Conservation (phyloP, 2,113 vertebrate genomes). For the Orientallactaga bullata region DNA sequence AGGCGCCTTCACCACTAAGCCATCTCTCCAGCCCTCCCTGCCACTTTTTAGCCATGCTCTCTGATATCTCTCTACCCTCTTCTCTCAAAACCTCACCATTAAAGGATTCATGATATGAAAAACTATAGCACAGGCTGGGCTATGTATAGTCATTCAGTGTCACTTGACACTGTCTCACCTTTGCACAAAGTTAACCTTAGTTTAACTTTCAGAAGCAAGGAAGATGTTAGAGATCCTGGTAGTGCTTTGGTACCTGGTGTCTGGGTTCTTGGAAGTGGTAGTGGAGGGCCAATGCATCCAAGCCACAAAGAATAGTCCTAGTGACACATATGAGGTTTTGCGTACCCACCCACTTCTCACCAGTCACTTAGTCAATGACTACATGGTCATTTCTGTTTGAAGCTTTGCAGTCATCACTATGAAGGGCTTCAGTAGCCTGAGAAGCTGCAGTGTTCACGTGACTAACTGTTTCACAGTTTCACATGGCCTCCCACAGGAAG, state of each 20-base stretch:
- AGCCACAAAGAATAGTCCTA: conserved; percentile 50
- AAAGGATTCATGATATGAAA: conserved; percentile 9
- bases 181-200: neutral
- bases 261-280: neutral
- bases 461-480: neutral
- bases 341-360: neutral
- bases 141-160: neutral
- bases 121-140: neutral
- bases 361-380: conserved; percentile 50
- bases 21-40: too few relatives aligned
- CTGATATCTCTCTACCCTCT: neutral
- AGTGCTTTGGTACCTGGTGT: conserved; percentile 31
- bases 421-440: conserved; percentile 15
- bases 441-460: neutral
- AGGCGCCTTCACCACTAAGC: too few relatives aligned
- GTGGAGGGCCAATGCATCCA: conserved; percentile 42
- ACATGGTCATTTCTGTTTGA: conserved; percentile 10
- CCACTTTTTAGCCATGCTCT: neutral
- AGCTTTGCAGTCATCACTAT: neutral
- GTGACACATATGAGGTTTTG: neutral
- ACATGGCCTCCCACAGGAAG: conserved; percentile 1
- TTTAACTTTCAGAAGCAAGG: conserved; percentile 54
- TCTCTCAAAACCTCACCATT: neutral
- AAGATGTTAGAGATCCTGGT: neutral
- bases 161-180: conserved; percentile 1